phyloP scores from a whole-genome alignment of 2,113 vertebrate species.

The Nesoenas mayeri region DNA sequence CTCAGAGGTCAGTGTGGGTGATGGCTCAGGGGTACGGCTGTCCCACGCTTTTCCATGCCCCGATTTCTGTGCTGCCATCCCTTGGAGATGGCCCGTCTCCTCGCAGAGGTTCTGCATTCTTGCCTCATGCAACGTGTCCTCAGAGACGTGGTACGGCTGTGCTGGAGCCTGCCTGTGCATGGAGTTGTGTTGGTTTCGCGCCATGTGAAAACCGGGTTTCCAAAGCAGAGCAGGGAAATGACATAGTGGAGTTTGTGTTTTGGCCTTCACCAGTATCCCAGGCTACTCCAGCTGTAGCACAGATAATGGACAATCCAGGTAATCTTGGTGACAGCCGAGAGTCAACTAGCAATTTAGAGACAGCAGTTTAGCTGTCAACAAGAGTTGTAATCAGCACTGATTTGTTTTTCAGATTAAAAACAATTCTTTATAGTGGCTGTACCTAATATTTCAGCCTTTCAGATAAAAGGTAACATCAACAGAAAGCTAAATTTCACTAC shows the following conservation, averaged over 20 bases:
- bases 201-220: background rate
- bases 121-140: background rate
- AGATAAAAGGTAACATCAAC: background rate
- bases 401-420: background rate
- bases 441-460: background rate
- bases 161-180: background rate
- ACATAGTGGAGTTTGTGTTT: background rate
- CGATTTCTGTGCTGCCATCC: background rate
- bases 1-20: background rate
- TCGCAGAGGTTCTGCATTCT: background rate
- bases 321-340: background rate
- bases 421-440: background rate
- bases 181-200: background rate
- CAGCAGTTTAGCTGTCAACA: background rate
- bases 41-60: background rate
- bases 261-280: background rate
- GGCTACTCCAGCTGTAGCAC: background rate
- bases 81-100: background rate
- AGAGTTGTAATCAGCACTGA: background rate
- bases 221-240: background rate
- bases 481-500: background rate
- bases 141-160: accelerated
- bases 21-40: background rate
- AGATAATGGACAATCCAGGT: background rate
- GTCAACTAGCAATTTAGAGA: background rate